Conservation (phyloP, 2,113 vertebrate genomes). For the Tychaedon coryphoeus region DNA sequence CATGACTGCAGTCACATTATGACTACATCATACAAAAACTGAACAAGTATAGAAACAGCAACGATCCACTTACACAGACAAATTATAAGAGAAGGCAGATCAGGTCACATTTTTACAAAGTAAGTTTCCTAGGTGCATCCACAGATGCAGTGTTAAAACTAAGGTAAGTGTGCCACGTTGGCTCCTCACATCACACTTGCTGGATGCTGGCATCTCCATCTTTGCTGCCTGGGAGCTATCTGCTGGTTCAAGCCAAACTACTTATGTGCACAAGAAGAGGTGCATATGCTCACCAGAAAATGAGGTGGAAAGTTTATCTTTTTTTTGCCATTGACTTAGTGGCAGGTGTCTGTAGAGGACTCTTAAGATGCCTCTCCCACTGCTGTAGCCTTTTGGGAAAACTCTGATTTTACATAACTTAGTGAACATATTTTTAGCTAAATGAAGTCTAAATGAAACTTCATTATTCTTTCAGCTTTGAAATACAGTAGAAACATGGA, state of each 20-base stretch:
- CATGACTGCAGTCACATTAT: not conserved
- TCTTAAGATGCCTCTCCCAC: not conserved
- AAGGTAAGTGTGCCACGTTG: not conserved
- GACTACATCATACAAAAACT: not conserved
- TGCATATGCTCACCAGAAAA: not conserved
- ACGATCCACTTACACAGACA: not conserved
- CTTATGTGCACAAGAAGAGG: not conserved
- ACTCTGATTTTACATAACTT: not conserved
- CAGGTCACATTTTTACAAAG: not conserved
- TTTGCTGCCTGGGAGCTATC: not conserved
- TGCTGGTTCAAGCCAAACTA: not conserved
- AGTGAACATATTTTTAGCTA: not conserved
- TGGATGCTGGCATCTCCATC: not conserved
- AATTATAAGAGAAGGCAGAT: not conserved
- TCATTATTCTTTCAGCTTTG: not conserved
- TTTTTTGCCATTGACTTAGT: not conserved
- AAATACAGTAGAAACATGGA: not conserved
- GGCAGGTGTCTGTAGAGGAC: not conserved
- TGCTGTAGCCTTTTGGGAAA: not conserved
- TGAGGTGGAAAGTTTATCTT: not conserved
- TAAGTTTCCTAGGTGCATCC: not conserved
- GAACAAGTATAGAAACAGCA: not conserved
- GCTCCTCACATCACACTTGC: not conserved
- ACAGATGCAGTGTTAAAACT: not conserved
- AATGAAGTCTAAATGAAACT: not conserved